Evolutionary conservation across 1,140 invertebrate species (phyloP), one percentile per base, ranked within the genome.

Genomic region (Lerema accius): DNA sequence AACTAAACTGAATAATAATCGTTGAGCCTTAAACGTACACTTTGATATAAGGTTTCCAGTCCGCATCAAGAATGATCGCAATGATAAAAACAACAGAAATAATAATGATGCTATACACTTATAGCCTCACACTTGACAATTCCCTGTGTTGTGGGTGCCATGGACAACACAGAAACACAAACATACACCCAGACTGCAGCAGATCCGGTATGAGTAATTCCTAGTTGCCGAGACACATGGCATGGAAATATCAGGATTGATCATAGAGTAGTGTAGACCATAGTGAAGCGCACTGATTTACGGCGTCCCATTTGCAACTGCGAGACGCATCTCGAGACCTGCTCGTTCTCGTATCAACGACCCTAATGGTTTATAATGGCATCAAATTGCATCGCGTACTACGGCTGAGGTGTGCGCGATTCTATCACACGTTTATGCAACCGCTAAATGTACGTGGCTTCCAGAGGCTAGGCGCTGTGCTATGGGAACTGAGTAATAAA

Each of bases 331-430:
- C 28, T 56, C 39, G 39, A 42, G 15, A 40, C 13, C 39, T 23
- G 35, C 40, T 28, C 40, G 17, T 23, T n/a, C 40, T 28, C 17
- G 10, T 17, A 55, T 42, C 4, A 43, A 55, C 51, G 37, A 55
- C 13, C 37, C 19, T 42, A 28, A 26, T 14, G 9, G 37, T 26
- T 42, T 55, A 16, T 43, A 55, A 56, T 43, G 40, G 9, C 17
- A 28, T n/a, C 51, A 26, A 42, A 56, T 56, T 56, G 39, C 23
- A 28, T 6, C 19, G 23, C 51, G 51, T 42, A 43, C 2, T 49
- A 11, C 26, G 23, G 23, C 19, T 13, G 39, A 35, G 49, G 9
- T 35, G 49, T 37, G 14, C 32, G 10, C 49, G 49, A 40, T 17
- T 11, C 16, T 14, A 40, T 42, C 14, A 56, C 40, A 40, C 39